Conservation (phyloP, 2,113 vertebrate species). For the Pholis gunnellus region DNA sequence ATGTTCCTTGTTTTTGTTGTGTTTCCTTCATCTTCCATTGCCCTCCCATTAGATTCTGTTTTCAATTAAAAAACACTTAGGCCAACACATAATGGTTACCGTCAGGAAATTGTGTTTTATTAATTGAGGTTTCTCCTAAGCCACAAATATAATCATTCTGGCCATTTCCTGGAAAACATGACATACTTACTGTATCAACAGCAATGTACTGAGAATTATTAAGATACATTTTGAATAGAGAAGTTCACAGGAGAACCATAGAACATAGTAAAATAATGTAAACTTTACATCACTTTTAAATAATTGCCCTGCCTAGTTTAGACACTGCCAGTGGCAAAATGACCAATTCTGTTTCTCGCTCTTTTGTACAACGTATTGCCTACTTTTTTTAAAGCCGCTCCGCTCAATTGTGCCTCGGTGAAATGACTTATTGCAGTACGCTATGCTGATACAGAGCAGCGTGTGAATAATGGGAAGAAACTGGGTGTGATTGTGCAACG, state of each 20-base stretch:
- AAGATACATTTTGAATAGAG: constrained; percentile 17
- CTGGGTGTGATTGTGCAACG: constrained; percentile 42
- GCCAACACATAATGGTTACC: constrained; percentile 20
- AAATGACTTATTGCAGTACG: constrained; percentile 43
- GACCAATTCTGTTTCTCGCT: not conserved
- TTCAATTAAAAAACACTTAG: constrained; percentile 59
- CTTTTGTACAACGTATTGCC: not conserved
- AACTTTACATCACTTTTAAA: constrained; percentile 22
- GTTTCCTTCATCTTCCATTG: not conserved
- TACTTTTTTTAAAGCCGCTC: constrained; percentile 9
- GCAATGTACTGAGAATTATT: not conserved
- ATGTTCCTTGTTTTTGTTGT: not conserved
- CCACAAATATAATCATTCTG: constrained; percentile 25
- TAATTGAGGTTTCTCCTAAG: constrained; percentile 43
- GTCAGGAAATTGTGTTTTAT: constrained; percentile 64
- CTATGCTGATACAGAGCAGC: constrained; percentile 40
- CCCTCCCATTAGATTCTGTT: constrained; percentile 12
- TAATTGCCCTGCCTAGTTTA: constrained; percentile 4
- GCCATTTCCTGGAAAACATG: constrained; percentile 33
- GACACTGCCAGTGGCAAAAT: not conserved
- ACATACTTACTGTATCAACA: constrained; percentile 22
- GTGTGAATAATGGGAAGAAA: constrained; percentile 51
- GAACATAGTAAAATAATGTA: not conserved
- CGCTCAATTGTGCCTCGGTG: constrained; percentile 7
- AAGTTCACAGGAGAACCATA: not conserved